Percentiles rank a stretch among this genome's conserved stretches.
Conservation (phyloP, 2,797 vertebrate genomes). For the Urosaurus nigricauda region DNA sequence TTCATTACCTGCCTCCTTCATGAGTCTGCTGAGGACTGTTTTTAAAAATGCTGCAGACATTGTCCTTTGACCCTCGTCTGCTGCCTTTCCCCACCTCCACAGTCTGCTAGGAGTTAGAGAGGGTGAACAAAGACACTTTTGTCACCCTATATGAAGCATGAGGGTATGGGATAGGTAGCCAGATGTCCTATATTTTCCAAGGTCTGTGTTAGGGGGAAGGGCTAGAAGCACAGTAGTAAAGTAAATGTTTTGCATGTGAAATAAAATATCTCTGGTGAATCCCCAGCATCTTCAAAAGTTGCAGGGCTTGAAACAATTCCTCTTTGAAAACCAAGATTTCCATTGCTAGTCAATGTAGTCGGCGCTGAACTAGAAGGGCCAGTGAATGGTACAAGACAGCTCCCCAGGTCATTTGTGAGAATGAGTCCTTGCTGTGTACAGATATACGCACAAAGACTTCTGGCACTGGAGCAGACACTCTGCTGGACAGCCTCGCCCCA, state of each 20-base stretch:
- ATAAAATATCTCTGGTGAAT: background rate
- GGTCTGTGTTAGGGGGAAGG: background rate
- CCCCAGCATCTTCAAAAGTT: background rate
- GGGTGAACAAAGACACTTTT: conserved; percentile 28
- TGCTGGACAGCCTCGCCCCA: too few species aligned
- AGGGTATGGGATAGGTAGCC: conserved; percentile 25
- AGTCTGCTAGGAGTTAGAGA: conserved; percentile 12
- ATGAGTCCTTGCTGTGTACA: too few species aligned
- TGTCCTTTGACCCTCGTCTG: conserved; percentile 24
- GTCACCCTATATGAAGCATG: conserved; percentile 17
- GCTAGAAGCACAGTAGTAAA: background rate
- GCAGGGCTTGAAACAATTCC: background rate
- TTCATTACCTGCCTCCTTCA: conserved; percentile 17
- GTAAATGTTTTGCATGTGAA: background rate
- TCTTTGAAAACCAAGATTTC: background rate
- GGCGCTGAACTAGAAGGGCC: background rate
- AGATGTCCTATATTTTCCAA: conserved; percentile 37
- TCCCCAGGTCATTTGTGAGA: too few species aligned
- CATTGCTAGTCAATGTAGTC: too few species aligned
- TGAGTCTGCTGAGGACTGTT: conserved; percentile 24
- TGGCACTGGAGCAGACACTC: too few species aligned
- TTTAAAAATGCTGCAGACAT: conserved; percentile 28
- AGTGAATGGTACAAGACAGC: too few species aligned
- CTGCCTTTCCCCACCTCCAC: conserved; percentile 9
- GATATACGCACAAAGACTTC: too few species aligned